Evolutionary conservation across 2,888 invertebrate species (phyloP), one percentile per base, ranked within the genome.

Genomic region (Perdita meconis): DNA sequence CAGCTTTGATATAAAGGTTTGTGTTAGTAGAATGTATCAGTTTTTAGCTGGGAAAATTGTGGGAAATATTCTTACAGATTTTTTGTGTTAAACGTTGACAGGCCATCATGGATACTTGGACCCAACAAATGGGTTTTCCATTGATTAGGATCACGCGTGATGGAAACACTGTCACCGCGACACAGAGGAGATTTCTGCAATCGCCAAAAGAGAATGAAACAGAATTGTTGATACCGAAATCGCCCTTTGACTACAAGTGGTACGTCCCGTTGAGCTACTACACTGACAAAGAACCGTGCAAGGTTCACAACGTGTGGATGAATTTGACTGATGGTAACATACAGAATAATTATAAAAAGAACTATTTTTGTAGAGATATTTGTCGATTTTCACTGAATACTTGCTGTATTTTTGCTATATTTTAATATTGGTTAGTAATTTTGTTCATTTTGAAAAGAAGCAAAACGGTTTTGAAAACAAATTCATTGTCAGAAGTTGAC

Each of bases 61-160:
- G 6, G 6, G 6, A 30, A 30, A 4, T 30, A 6, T 30, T 30
- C 30, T 30, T 30, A 30, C 30, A 30, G 2, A 30, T 30, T 6
- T 6, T 30, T 30, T 30, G 30, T 30, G 3, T 30, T 30, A 78
- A 47, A 63, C 75, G 82, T 80, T 86, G 87, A 13, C 87, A 95
- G 94, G 92, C 93, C 26, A 94, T 96, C 76, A 96, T 96, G 95
- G 95, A 95, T 83, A 95, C 95, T 4, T 97, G 97, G 97, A 97
- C 96, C 16, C 94, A 96, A 83, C 95, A 96, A 90, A 96, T 96
- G 90, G 97, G 97, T 0, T 97, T 96, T 90, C 97, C 97, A 0
- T 92, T 97, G n/a, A 94, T 97, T 6, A 95, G 94, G 19, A 94
- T 97, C 30, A 93, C 93, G 0, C 92, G 94, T 60, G 93, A 94